phyloP scores from a whole-genome alignment of 2,888 invertebrate genomes.

The Pyrochroa serraticornis region DNA sequence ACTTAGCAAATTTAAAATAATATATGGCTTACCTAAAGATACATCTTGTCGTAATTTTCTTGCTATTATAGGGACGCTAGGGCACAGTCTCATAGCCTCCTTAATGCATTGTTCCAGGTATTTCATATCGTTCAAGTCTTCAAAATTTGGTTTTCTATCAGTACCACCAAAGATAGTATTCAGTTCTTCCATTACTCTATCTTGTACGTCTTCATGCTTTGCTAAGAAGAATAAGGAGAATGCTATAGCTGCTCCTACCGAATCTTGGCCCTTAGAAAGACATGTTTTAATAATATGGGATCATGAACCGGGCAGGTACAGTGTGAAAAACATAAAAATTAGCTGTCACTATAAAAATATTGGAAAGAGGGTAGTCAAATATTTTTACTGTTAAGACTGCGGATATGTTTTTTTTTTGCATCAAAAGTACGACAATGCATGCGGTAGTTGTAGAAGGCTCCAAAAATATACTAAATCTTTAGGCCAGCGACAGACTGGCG shows the following conservation, averaged over 20 bases:
- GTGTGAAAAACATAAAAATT: too few relatives aligned
- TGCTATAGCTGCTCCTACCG: conserved; percentile 64
- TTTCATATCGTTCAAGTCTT: conserved; percentile 67
- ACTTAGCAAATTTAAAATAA: too few relatives aligned
- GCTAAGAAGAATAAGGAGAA: conserved; percentile 64
- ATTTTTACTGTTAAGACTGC: too few relatives aligned
- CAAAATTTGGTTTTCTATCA: conserved; percentile 60
- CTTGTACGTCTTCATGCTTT: conserved; percentile 61
- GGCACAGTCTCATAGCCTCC: conserved; percentile 69
- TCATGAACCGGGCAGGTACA: background rate
- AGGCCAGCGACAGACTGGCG: too few relatives aligned
- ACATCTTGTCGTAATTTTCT: conserved; percentile 65
- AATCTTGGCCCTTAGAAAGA: conserved; percentile 64
- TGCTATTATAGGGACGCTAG: conserved; percentile 71
- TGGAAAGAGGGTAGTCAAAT: too few relatives aligned
- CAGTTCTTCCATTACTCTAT: conserved; percentile 59
- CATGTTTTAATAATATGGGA: too few relatives aligned
- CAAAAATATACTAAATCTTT: too few relatives aligned
- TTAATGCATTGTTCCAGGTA: conserved; percentile 75
- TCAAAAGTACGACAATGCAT: too few relatives aligned
- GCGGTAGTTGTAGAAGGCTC: too few relatives aligned
- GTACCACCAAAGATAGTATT: conserved; percentile 58
- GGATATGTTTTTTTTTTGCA: too few relatives aligned
- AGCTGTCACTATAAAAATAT: too few relatives aligned
- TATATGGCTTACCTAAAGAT: conserved; percentile 64